A percentile compares a stretch with the other conserved stretches of the same genome.
These are phyloP conservation scores for Zapornia atra DNA, from an alignment of 2,113 vertebrate species.

Conservation along the genomic window DNA sequence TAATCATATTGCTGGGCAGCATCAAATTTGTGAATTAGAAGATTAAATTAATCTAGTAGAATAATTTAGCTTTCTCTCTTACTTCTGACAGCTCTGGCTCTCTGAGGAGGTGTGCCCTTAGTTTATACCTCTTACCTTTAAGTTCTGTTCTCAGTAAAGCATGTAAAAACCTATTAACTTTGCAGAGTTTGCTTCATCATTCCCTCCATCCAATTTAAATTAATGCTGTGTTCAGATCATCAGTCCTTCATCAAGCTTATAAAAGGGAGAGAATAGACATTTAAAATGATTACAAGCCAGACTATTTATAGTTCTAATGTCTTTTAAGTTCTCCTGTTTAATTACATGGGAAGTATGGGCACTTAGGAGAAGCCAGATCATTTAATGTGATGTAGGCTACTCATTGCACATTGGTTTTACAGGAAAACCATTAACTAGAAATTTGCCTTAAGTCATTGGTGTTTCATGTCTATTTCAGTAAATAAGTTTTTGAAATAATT, in stretches of 20 bases:
- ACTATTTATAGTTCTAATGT: background rate
- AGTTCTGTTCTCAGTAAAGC: background rate
- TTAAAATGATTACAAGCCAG: background rate
- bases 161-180: background rate
- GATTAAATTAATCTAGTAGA: background rate
- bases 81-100: background rate
- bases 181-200: background rate
- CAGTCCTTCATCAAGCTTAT: background rate
- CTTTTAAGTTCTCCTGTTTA: background rate
- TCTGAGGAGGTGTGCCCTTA: background rate
- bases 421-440: background rate
- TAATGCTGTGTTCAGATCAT: background rate
- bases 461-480: background rate
- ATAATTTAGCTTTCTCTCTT: background rate
- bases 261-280: background rate
- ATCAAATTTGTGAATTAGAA: background rate
- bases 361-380: background rate
- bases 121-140: background rate
- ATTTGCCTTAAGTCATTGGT: background rate
- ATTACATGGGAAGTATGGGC: background rate
- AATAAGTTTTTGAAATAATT: background rate
- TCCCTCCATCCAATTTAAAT: background rate
- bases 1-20: background rate
- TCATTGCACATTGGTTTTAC: background rate
- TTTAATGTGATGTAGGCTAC: background rate